Evolutionary conservation across 53 echinoderm and acorn worm species (phyloP).

Genomic region (Pentamera pediparva): DNA sequence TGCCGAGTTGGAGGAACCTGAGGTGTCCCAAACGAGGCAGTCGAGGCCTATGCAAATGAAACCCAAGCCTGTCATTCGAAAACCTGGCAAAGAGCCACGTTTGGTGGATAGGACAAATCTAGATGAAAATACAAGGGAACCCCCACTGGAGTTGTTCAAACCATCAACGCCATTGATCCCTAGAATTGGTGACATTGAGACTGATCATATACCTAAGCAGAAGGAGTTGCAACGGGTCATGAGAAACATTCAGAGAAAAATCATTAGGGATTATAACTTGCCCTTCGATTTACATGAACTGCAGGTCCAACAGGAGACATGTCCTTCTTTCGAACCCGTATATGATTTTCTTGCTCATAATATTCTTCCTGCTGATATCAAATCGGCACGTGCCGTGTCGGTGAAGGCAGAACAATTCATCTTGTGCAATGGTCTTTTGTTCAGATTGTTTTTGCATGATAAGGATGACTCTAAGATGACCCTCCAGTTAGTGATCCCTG

Average conservation of each 20-base stretch:
- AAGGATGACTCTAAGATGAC: conserved; percentile 29
- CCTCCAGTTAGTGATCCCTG: conserved; percentile 51
- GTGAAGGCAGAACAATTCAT: conserved; percentile 40
- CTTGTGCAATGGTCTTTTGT: conserved; percentile 41
- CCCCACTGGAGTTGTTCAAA: conserved; percentile 25
- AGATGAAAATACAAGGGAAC: too few species aligned
- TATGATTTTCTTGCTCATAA: conserved; percentile 29
- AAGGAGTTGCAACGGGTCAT: conserved; percentile 26
- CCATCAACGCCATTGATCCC: conserved; percentile 33
- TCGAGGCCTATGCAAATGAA: too few species aligned
- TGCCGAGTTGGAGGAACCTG: too few species aligned
- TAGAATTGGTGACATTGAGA: conserved; percentile 11
- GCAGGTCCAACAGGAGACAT: not conserved
- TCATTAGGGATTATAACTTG: conserved; percentile 47
- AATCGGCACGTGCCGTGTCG: conserved; percentile 32
- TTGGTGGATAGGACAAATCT: too few species aligned
- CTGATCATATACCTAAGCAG: conserved; percentile 44
- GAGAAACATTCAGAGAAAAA: conserved; percentile 36
- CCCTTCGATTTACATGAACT: too few species aligned
- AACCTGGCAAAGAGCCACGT: too few species aligned
- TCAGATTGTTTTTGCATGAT: conserved; percentile 32
- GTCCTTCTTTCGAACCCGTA: not conserved
- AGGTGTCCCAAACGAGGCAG: too few species aligned
- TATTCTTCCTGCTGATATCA: conserved; percentile 15
- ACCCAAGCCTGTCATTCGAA: too few species aligned